phyloP scores from a whole-genome alignment of 2,113 vertebrate species.

The Calonectris borealis region DNA sequence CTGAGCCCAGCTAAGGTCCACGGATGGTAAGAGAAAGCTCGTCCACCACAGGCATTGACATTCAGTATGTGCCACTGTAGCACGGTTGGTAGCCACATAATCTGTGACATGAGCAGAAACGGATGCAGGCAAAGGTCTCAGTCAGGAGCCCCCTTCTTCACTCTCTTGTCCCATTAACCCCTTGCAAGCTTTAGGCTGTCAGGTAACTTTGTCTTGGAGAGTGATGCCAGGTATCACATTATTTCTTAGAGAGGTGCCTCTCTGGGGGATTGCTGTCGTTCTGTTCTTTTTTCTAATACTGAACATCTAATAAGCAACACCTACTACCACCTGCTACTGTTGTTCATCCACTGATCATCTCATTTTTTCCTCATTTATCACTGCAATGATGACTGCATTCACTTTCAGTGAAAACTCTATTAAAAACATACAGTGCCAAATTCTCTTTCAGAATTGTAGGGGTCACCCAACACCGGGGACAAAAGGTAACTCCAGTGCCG shows the following conservation, averaged over 20 bases:
- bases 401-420: not conserved
- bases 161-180: not conserved
- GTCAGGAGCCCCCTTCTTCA: not conserved
- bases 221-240: not conserved
- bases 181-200: not conserved
- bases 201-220: not conserved
- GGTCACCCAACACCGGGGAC: not conserved
- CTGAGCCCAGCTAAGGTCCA: not conserved
- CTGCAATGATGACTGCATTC: slow-evolving; percentile 2
- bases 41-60: not conserved
- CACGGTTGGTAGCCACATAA: not conserved
- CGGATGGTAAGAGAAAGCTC: not conserved
- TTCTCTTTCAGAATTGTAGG: not conserved
- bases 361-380: slow-evolving; percentile 6
- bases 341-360: slow-evolving; percentile 48
- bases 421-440: not conserved
- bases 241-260: slow-evolving; percentile 19
- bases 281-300: slow-evolving; percentile 26
- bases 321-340: slow-evolving; percentile 59
- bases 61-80: not conserved
- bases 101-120: not conserved
- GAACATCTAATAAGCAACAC: slow-evolving; percentile 63
- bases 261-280: not conserved
- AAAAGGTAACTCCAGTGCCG: not conserved
- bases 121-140: not conserved